Percentiles rank a stretch among this genome's conserved stretches.
These are phyloP conservation scores for Acropternis orthonyx DNA, from an alignment of 2,797 vertebrate genomes.

Conservation along the genomic window DNA sequence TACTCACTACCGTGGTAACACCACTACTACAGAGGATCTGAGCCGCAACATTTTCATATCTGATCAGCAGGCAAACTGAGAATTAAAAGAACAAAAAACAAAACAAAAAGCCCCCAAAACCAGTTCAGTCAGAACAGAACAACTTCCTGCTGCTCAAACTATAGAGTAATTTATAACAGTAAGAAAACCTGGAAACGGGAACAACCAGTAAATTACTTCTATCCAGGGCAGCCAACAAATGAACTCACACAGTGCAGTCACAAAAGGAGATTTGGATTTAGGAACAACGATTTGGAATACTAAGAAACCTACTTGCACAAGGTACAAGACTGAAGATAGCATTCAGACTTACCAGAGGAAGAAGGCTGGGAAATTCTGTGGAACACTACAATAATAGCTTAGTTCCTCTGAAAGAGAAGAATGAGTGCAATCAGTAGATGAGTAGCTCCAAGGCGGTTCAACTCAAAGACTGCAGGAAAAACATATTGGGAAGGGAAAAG, in stretches of 20 bases:
- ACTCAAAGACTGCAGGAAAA: neutral
- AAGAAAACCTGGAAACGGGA: neutral
- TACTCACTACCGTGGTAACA: neutral
- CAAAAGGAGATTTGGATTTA: neutral
- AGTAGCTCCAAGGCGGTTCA: neutral
- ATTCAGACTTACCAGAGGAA: slow-evolving; percentile 38
- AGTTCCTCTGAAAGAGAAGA: slow-evolving; percentile 57
- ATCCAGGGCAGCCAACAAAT: neutral
- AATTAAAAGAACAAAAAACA: neutral
- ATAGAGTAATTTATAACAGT: neutral
- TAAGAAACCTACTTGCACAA: neutral
- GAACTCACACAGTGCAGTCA: neutral
- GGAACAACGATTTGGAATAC: neutral
- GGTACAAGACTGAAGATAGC: neutral
- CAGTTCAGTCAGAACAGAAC: neutral
- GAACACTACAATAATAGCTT: slow-evolving; percentile 12
- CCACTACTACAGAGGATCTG: neutral
- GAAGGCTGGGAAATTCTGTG: slow-evolving; percentile 13
- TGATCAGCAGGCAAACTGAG: neutral
- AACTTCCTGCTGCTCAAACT: neutral
- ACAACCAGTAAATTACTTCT: neutral
- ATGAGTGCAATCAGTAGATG: slow-evolving; percentile 6
- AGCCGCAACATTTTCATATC: neutral
- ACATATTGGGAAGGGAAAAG: neutral
- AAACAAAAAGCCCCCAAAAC: no score